These are phyloP conservation scores for Ophraella communa DNA, from an alignment of 2,888 invertebrate species.

Conservation along the genomic window DNA sequence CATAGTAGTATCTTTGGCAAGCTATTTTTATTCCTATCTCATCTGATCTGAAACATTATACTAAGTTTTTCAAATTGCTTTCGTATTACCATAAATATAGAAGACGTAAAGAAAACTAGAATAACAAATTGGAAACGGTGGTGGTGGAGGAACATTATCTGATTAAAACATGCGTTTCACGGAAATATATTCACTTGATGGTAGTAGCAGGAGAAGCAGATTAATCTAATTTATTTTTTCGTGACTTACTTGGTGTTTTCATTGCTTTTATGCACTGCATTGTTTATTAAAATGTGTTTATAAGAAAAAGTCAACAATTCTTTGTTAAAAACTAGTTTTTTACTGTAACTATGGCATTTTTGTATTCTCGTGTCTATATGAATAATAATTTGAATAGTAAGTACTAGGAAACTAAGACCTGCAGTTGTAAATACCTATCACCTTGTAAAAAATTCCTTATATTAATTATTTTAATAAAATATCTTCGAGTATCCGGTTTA, in stretches of 20 bases:
- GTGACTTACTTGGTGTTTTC: not conserved
- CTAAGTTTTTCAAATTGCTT: conserved; percentile 24
- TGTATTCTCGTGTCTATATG: no score
- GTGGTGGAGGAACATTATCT: conserved; percentile 8
- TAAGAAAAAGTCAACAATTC: no score
- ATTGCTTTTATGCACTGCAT: not conserved
- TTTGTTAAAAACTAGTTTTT: no score
- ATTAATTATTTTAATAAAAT: no score
- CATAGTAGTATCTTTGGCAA: conserved; percentile 19
- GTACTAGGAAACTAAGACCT: no score
- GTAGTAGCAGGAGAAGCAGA: no score
- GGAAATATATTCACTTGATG: not conserved
- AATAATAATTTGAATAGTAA: no score
- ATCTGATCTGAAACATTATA: conserved; percentile 17
- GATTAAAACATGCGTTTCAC: conserved; percentile 2
- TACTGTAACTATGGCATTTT: no score
- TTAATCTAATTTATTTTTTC: not conserved
- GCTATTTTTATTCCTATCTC: conserved; percentile 33
- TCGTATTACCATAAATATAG: conserved; percentile 31
- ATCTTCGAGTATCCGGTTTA: no score
- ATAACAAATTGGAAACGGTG: conserved; percentile 9
- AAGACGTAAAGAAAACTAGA: conserved; percentile 15
- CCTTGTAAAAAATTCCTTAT: no score
- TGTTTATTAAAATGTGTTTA: not conserved
- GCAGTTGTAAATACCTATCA: no score